phyloP scores from a whole-genome alignment of 2,888 invertebrate genomes.

The Tenodera sinensis region DNA sequence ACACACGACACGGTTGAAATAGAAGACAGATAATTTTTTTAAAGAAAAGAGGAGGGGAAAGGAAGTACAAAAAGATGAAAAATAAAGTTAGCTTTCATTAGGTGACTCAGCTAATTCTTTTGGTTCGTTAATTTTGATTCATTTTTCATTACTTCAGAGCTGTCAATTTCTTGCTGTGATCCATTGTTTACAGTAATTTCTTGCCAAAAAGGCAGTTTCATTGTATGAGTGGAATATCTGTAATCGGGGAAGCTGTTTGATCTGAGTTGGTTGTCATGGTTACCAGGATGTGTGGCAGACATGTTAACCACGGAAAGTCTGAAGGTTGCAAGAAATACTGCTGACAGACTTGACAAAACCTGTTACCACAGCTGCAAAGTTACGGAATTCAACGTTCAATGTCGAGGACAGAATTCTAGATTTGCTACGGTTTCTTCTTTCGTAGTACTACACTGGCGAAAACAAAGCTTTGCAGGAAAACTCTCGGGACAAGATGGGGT shows the following conservation, averaged over 20 bases:
- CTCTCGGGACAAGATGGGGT: neutral
- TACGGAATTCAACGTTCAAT: neutral
- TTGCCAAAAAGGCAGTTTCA: neutral
- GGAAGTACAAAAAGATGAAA: too few relatives aligned
- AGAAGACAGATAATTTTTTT: too few relatives aligned
- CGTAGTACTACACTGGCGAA: neutral
- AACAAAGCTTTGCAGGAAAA: neutral
- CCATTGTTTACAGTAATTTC: neutral
- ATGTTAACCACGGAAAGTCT: neutral
- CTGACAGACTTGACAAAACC: neutral
- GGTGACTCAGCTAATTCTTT: too few relatives aligned
- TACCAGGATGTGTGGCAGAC: neutral
- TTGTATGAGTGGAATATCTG: neutral
- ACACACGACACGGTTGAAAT: too few relatives aligned
- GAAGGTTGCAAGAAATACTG: neutral
- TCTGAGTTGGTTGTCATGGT: neutral
- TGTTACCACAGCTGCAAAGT: neutral
- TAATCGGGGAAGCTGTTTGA: neutral
- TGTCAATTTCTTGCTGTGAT: too few relatives aligned
- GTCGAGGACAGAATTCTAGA: neutral
- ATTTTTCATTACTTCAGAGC: too few relatives aligned
- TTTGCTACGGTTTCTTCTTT: neutral
- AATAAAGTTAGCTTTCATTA: too few relatives aligned
- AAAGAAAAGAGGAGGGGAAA: too few relatives aligned
- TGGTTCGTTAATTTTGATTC: too few relatives aligned